Evolutionary conservation across 2,888 invertebrate genomes (phyloP).

Genomic region (Artemia sinica): DNA sequence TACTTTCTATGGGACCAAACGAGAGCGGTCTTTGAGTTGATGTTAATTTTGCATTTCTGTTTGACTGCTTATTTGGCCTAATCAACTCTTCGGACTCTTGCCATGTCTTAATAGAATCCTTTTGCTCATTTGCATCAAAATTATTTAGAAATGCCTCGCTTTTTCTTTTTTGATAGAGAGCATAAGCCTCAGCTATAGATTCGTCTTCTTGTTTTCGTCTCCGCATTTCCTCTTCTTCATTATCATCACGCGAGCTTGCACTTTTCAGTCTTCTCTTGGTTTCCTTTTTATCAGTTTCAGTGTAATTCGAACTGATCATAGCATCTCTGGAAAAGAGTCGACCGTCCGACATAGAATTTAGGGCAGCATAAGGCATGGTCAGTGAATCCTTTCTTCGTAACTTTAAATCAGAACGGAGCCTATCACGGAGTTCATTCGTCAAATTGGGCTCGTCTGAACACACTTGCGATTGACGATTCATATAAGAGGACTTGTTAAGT

Average conservation of each 20-base stretch:
- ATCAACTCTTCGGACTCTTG: not conserved
- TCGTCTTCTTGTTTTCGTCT: slow-evolving; percentile 13
- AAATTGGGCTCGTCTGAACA: slow-evolving; percentile 6
- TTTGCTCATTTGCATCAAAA: not conserved
- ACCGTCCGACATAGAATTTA: slow-evolving; percentile 9
- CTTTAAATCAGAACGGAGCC: slow-evolving; percentile 7
- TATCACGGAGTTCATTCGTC: slow-evolving; percentile 8
- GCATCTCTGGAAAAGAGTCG: not conserved
- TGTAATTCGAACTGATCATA: not conserved
- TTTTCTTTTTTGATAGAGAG: slow-evolving; percentile 11
- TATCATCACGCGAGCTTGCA: slow-evolving; percentile 7
- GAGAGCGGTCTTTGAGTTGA: slow-evolving; percentile 10
- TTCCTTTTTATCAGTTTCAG: not conserved
- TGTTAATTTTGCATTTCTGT: not conserved
- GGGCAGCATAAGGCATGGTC: slow-evolving; percentile 13
- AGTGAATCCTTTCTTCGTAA: slow-evolving; percentile 2
- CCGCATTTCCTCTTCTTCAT: slow-evolving; percentile 9
- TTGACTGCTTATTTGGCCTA: not conserved
- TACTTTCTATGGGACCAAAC: not conserved
- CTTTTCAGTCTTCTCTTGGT: not conserved
- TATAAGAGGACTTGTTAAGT: not conserved
- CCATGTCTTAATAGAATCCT: not conserved
- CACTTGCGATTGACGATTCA: not conserved
- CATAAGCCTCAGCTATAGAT: slow-evolving; percentile 11
- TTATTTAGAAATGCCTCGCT: not conserved